Percentiles rank a stretch among this genome's conserved stretches.
Evolutionary conservation across 1,140 invertebrate genomes (phyloP).

Genomic region (Sweltsa coloradensis): DNA sequence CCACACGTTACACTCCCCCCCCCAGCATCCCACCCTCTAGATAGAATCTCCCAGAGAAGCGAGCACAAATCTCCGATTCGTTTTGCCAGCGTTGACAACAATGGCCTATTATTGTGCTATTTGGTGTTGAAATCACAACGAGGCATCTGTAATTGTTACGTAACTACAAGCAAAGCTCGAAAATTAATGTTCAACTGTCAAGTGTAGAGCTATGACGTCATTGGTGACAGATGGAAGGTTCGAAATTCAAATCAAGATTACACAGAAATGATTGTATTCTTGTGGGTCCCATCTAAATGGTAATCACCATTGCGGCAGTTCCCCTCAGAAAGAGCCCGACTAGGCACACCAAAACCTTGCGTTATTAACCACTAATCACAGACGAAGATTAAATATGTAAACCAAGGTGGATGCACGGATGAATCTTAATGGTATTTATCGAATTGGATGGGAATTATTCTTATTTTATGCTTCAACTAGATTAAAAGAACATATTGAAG

Average conservation of each 20-base stretch:
- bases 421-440: too few species aligned
- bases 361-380: too few species aligned
- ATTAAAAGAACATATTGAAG: too few species aligned
- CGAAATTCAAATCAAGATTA: conserved; percentile 1
- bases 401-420: too few species aligned
- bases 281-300: conserved; percentile 2
- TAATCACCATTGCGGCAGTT: conserved; percentile 1
- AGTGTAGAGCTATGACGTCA: not conserved
- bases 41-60: too few species aligned
- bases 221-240: not conserved
- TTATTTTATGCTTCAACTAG: too few species aligned
- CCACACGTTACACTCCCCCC: too few species aligned
- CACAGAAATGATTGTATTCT: conserved; percentile 1
- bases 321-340: too few species aligned
- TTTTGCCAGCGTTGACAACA: not conserved
- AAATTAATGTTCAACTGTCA: not conserved
- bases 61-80: not conserved
- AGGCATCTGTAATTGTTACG: conserved; percentile 2
- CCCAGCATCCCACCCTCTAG: too few species aligned
- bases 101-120: not conserved
- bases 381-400: too few species aligned
- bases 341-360: too few species aligned
- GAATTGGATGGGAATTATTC: too few species aligned
- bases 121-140: not conserved
- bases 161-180: not conserved